Evolutionary conservation across 2,113 vertebrate species (phyloP), one percentile per base, ranked within the genome.

Genomic region (Struthio camelus): DNA sequence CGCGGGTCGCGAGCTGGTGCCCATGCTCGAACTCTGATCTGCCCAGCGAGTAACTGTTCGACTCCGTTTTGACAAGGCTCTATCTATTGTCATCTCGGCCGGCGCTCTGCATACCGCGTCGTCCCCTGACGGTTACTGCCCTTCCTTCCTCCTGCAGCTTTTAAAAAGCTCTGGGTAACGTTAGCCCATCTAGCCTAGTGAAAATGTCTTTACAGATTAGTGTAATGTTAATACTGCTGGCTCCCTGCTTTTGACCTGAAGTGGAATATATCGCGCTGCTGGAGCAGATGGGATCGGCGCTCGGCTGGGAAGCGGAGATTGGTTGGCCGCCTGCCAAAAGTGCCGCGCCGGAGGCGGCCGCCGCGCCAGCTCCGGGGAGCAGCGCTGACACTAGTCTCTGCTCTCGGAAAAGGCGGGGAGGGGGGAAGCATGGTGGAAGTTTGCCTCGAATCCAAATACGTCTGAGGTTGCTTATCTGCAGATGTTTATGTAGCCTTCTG

Each of bases 141-240:
- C 92, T 82, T 98, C 87, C 96, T 97, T 95, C 97, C 97, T 97
- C 97, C 91, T 2, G 20, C 97, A 97, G 97, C 97, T 97, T 98
- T 98, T 98, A 98, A 97, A 97, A 98, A 98, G 97, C 96, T 96
- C 95, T 90, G 72, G 97, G 97, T 98, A 98, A 98, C 97, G 98
- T 98, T 98, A 98, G 97, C 98, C 98, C 98, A 98, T 98, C 97
- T 97, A 97, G 97, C 96, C 97, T 97, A 97, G 98, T 95, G 97
- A 98, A 98, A 98, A 98, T 96, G 98, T 98, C 98, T 98, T 98
- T 98, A 98, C 98, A 98, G 98, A 98, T 98, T 98, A 98, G 97
- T 96, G 97, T 98, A 97, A 98, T 98, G 98, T 98, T 98, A 98
- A 98, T 98, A 97, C 97, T 92, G 79, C 97, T 93, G 96, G 96